These are phyloP conservation scores for Mayetiola destructor DNA, from an alignment of 2,888 invertebrate genomes.

Conservation along the genomic window DNA sequence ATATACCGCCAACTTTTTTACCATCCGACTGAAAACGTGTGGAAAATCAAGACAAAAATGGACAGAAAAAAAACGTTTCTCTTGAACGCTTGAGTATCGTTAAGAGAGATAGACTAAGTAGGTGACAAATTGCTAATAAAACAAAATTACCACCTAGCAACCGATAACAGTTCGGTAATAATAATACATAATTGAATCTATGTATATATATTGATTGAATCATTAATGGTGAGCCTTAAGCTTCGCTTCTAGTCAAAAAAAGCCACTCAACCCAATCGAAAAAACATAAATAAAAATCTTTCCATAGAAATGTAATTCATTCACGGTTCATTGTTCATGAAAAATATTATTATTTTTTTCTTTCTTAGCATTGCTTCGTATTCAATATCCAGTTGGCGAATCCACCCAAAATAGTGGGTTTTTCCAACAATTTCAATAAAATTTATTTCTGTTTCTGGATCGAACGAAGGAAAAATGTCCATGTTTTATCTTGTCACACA, in stretches of 20 bases:
- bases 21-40: no score
- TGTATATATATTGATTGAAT: not conserved
- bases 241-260: not conserved
- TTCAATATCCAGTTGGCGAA: not conserved
- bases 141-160: no score
- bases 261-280: no score
- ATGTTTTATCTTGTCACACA: conserved; percentile 1
- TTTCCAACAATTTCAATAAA: not conserved
- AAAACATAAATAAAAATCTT: no score
- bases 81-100: not conserved
- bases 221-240: not conserved
- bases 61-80: not conserved
- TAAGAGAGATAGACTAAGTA: no score
- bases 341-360: conserved; percentile 3
- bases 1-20: no score
- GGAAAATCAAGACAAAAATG: not conserved
- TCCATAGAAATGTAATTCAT: no score
- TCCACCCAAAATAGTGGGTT: not conserved
- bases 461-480: not conserved
- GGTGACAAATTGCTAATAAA: conserved; percentile 8
- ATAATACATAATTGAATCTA: not conserved
- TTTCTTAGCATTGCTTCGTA: no score
- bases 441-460: no score
- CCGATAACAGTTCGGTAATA: not conserved
- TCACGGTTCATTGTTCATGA: conserved; percentile 4